phyloP scores from a whole-genome alignment of 2,113 vertebrate species.

The Todiramphus chloris region DNA sequence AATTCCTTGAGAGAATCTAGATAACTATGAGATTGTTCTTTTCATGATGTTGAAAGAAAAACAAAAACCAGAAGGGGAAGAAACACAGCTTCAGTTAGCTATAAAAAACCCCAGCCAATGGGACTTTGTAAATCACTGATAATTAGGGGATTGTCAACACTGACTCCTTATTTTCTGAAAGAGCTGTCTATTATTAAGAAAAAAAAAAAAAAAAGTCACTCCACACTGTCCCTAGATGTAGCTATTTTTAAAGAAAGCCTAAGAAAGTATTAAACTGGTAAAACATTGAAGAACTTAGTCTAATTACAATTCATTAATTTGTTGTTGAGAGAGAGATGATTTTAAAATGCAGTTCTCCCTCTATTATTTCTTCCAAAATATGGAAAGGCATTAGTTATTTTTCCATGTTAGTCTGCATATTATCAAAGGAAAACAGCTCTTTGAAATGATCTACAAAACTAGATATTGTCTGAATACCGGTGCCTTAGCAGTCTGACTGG shows the following conservation, averaged over 20 bases:
- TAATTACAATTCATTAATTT: background rate
- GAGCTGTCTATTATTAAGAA: background rate
- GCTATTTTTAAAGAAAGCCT: background rate
- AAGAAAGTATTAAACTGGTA: background rate
- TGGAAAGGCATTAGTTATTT: background rate
- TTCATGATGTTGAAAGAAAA: background rate
- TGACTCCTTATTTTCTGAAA: background rate
- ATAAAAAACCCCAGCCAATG: background rate
- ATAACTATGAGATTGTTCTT: constrained; percentile 1
- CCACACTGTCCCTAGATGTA: background rate
- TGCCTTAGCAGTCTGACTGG: background rate
- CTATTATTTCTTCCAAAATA: background rate
- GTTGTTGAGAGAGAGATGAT: background rate
- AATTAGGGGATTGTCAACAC: constrained; percentile 14
- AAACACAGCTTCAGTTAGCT: background rate
- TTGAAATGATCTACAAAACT: background rate
- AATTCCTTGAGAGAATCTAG: background rate
- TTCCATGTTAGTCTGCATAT: background rate
- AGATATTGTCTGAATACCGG: background rate
- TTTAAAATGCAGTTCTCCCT: background rate
- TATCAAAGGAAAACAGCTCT: background rate
- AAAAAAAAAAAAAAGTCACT: background rate
- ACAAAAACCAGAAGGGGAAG: background rate
- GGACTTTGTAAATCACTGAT: background rate
- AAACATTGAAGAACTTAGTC: background rate